phyloP scores from a whole-genome alignment of 2,113 vertebrate genomes.

The Conger conger region DNA sequence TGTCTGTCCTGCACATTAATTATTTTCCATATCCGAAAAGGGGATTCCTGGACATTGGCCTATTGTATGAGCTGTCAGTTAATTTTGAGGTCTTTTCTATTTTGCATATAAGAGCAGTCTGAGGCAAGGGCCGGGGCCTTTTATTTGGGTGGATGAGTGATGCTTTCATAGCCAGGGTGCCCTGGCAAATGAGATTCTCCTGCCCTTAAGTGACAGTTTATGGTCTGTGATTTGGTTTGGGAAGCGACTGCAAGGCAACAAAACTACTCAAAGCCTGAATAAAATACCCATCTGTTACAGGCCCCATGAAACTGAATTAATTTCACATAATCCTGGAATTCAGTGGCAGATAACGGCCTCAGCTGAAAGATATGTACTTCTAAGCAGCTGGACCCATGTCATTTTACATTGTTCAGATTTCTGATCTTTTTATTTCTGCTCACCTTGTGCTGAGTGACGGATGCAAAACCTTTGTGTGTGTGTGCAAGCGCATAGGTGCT shows the following conservation, averaged over 20 bases:
- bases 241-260: conserved; percentile 65
- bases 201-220: conserved; percentile 69
- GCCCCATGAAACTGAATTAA: conserved; percentile 65
- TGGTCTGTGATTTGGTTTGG: conserved; percentile 68
- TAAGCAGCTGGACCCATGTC: conserved; percentile 24
- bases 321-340: conserved; percentile 68
- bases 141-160: conserved; percentile 45
- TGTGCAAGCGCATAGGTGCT: not conserved
- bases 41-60: conserved; percentile 9
- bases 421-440: conserved; percentile 8
- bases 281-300: conserved; percentile 67
- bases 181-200: conserved; percentile 61
- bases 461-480: conserved; percentile 7
- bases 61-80: conserved; percentile 37
- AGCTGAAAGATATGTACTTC: conserved; percentile 40
- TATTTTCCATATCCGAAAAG: conserved; percentile 17
- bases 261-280: conserved; percentile 64
- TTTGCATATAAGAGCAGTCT: conserved; percentile 37
- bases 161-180: conserved; percentile 45
- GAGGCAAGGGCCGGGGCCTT: conserved; percentile 16
- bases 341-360: conserved; percentile 51
- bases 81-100: conserved; percentile 35
- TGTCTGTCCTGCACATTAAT: not conserved
- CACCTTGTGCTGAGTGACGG: not conserved
- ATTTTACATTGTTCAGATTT: conserved; percentile 32